Base-by-base conservation (phyloP, 2,113 vertebrate species). In the Otolemur garnettii region DNA sequence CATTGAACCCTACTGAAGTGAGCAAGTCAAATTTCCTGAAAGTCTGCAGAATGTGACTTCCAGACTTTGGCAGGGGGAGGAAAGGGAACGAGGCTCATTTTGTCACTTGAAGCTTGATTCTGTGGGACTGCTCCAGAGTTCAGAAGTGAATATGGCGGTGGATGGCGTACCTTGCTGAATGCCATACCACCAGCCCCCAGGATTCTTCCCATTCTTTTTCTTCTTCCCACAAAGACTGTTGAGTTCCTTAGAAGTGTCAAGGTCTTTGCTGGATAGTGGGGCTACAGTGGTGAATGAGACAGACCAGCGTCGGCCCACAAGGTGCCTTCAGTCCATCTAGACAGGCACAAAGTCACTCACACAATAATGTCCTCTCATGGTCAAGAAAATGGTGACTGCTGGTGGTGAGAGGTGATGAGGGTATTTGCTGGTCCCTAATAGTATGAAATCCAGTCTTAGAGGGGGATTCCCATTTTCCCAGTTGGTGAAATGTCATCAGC, bases 1-100 rank as follows among this genome's bases (percentile, higher is more conserved):
- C 14, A n/a, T 15, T 42, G 57, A 74, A 15, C 91, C 71, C 66
- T 26, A 30, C 68, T 84, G 60, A 59, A 83, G 35, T 21, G 85
- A 91, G 90, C 84, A 77, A 71, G 93, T 59, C 45, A 95, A 42
- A 22, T 78, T 92, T 92, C 88, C 85, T 38, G 42, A 57, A 88
- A 94, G 42, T 57, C 85, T 86, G 28, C 62, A 75, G 60, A 93
- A 64, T 55, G 62, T 17, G 22, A 74, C 90, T 90, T 87, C 45
- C 33, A 88, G 90, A 92, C 68, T 91, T 91, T 14, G 35, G 62
- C 60, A 45, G 42, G 33, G 22, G 33, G 15, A 90, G 53, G 45
- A 85, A 95, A 79, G 60, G 71, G 90, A 94, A 88, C 1, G 22
- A 69, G 28, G 33, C 24, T 90, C 57, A 26, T 60, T 66, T 91